A percentile compares a stretch with the other conserved stretches of the same genome.
phyloP scores from a whole-genome alignment of 1,140 invertebrate species.

The Aphidius gifuensis region DNA sequence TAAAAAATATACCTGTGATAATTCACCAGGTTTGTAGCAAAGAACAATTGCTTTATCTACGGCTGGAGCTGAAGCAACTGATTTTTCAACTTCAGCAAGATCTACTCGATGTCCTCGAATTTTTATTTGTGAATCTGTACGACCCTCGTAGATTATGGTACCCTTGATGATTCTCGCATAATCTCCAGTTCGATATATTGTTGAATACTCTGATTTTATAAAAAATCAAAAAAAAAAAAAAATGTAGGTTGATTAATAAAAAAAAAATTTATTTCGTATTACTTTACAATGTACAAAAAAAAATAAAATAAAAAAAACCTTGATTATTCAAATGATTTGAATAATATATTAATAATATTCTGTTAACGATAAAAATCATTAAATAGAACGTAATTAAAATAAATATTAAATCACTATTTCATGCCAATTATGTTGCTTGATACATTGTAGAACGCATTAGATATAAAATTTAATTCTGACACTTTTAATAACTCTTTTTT shows the following conservation, averaged over 20 bases:
- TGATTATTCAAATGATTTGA: no score
- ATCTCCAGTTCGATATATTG: constrained; percentile 79
- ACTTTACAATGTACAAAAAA: not conserved
- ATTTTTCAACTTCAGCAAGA: constrained; percentile 76
- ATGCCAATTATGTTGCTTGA: no score
- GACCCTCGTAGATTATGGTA: constrained; percentile 72
- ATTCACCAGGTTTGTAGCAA: constrained; percentile 73
- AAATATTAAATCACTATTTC: no score
- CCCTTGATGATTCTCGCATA: constrained; percentile 74
- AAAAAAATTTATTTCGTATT: not conserved
- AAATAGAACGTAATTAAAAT: no score
- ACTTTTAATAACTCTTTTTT: no score
- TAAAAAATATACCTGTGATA: constrained; percentile 56
- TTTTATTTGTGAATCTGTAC: constrained; percentile 84
- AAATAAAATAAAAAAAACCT: no score
- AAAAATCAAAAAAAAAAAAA: constrained; percentile 10
- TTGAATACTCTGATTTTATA: constrained; percentile 58
- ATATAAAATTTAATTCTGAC: no score
- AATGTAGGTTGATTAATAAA: constrained; percentile 9
- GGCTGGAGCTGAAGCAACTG: constrained; percentile 56
- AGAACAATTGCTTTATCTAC: constrained; percentile 70
- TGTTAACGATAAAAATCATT: no score
- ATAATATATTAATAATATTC: no score
- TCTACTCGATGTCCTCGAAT: constrained; percentile 82
- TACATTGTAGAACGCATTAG: no score